Evolutionary conservation across 1,140 invertebrate genomes (phyloP), one percentile per base, ranked within the genome.

Genomic region (Temnothorax longispinosus): DNA sequence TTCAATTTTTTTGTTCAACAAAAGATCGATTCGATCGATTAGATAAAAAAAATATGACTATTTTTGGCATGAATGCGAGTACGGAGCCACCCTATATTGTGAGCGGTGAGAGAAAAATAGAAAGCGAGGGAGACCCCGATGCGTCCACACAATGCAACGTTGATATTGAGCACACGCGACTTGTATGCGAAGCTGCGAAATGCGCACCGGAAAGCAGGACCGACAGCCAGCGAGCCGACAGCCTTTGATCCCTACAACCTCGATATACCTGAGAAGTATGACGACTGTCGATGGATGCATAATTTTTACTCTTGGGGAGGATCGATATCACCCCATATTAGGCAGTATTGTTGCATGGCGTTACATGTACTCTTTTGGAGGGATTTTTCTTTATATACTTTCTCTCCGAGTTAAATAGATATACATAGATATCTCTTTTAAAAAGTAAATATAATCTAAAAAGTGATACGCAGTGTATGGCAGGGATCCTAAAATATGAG

Each of bases 111-210:
- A 35, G 75, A 69, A 38, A 86, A 71, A 65, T 32, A 74, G 35
- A 32, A 10, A 18, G 38, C 21, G 27, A 41, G 47, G 69, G 35
- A 64, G 35, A 60, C 18, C 54, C 44, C 64, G 90, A 87, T 90
- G 90, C 71, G 58, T 82, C n/a, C 74, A 91, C 88, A 94, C 93
- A 93, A 94, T 93, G 85, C 90, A 18, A 82, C 72, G 87, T 91
- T 92, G 89, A 93, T 93, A 92, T 87, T 87, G 88, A 92, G 76
- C 82, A 81, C 89, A 90, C 90, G 90, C 82, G 87, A 90, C 90
- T 84, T 69, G 71, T 32, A 35, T 58, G 54, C 78, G 87, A 52
- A 90, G 87, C 87, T 84, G 77, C 80, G 89, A 91, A 91, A 91
- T 87, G 87, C 78, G 21, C 89, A 90, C 80, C 76, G 64, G 47